Conservation (phyloP, 2,113 vertebrate genomes). For the Podarcis muralis region DNA sequence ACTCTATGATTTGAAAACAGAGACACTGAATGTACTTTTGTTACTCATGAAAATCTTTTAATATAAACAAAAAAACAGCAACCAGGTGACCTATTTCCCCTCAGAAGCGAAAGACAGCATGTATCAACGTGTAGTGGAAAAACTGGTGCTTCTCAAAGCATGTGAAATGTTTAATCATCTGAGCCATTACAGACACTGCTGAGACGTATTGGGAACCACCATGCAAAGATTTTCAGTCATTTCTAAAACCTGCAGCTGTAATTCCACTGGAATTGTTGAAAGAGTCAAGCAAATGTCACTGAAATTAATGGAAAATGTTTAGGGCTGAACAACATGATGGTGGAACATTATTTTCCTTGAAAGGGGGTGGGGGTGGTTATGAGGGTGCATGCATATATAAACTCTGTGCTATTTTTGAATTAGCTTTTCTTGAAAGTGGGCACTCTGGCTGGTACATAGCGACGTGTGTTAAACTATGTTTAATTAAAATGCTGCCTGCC, state of each 20-base stretch:
- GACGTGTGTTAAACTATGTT: conserved; percentile 6
- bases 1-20: too few relatives aligned
- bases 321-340: not conserved
- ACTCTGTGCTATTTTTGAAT: not conserved
- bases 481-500: conserved; percentile 23
- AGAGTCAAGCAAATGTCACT: not conserved
- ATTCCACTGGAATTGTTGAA: not conserved
- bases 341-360: not conserved
- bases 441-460: not conserved
- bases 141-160: not conserved
- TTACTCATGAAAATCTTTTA: too few relatives aligned
- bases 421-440: not conserved
- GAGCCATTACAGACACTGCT: not conserved
- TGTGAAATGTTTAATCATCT: not conserved
- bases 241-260: too few relatives aligned
- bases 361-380: not conserved
- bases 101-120: too few relatives aligned
- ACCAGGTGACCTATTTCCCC: too few relatives aligned
- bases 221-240: too few relatives aligned
- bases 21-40: too few relatives aligned
- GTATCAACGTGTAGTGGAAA: too few relatives aligned
- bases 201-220: not conserved
- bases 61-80: too few relatives aligned
- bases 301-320: not conserved
- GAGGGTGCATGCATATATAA: too few relatives aligned